Base-by-base conservation (phyloP, 1,140 invertebrate species). In the Palaemon carinicauda region DNA sequence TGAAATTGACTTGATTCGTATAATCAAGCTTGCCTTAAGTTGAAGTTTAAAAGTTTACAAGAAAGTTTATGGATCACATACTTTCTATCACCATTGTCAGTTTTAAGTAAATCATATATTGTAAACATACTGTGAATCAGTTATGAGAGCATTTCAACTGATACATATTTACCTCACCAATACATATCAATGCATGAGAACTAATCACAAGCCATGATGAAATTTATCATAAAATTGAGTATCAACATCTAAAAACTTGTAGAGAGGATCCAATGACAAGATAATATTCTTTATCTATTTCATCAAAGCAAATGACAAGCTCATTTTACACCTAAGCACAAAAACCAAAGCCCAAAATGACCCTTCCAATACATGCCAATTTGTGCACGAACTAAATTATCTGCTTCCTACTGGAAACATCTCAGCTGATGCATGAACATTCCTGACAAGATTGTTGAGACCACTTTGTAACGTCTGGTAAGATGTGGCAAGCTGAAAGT, bases 381-480 rank as follows among this genome's bases (percentile, higher is more conserved):
- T 24, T 73, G 31, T 86, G 83, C 75, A 86, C 83, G 71, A 80
- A 78, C 41, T 41, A 86, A n/a, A 19, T 4, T 4, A 53, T 53
- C 27, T 21, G 56, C 60, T 80, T 69, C 83, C 83, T 86, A 86
- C 83, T 80, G 83, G 83, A 41, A 86, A 86, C 24, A 60, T 19
- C 50, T 86, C 75, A 17, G 77, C 83, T 19, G 77, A 41, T n/a
- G 33, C 83, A 80, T 80, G 83, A 77, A 86, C 75, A 27, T 86
- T 79, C 77, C 75, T 79, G 75, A 79, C 83, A 69, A 86, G 75
- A 51, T 21, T 21, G 83, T 80, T 60, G 33, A 86, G 75, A 52
- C 83, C 83, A 31, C 71, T 86, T 86, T 79, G 77, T 54, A 86
- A 79, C n/a, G 60, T 9, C 75, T 80, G 83, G 83, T 86, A 73